Evolutionary conservation across 1,140 invertebrate species (phyloP).

Genomic region (Calosoma granatense): DNA sequence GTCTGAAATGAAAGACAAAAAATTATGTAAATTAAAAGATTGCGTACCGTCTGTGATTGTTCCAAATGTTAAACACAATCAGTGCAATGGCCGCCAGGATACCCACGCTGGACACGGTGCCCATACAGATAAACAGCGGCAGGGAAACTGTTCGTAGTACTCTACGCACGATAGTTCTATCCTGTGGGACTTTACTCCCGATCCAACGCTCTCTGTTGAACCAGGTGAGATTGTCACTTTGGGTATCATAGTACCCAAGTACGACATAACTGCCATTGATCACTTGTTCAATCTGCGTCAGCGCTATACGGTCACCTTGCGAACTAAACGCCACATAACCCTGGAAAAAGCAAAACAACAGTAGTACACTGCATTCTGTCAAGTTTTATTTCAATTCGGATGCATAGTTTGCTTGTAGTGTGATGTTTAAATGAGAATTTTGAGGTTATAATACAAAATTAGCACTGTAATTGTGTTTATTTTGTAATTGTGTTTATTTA

Average conservation of each 20-base stretch:
- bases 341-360: too few relatives aligned
- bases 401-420: not conserved
- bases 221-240: slow-evolving; percentile 92
- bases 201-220: slow-evolving; percentile 80
- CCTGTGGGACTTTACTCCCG: slow-evolving; percentile 79
- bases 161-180: slow-evolving; percentile 80
- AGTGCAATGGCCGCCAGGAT: slow-evolving; percentile 72
- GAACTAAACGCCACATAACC: slow-evolving; percentile 92
- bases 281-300: slow-evolving; percentile 97
- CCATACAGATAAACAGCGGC: slow-evolving; percentile 84
- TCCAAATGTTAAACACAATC: slow-evolving; percentile 84
- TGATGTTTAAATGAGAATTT: too few relatives aligned
- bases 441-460: too few relatives aligned
- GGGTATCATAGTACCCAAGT: slow-evolving; percentile 94
- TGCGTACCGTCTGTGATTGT: slow-evolving; percentile 74
- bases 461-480: too few relatives aligned
- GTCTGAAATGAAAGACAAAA: too few relatives aligned
- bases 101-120: slow-evolving; percentile 73
- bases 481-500: too few relatives aligned
- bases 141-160: slow-evolving; percentile 77
- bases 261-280: slow-evolving; percentile 89
- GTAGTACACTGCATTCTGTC: too few relatives aligned
- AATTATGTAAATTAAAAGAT: not conserved
- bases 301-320: slow-evolving; percentile 95
- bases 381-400: not conserved